Evolutionary conservation across 2,888 invertebrate species (phyloP).

Genomic region (Latrodectus elegans): DNA sequence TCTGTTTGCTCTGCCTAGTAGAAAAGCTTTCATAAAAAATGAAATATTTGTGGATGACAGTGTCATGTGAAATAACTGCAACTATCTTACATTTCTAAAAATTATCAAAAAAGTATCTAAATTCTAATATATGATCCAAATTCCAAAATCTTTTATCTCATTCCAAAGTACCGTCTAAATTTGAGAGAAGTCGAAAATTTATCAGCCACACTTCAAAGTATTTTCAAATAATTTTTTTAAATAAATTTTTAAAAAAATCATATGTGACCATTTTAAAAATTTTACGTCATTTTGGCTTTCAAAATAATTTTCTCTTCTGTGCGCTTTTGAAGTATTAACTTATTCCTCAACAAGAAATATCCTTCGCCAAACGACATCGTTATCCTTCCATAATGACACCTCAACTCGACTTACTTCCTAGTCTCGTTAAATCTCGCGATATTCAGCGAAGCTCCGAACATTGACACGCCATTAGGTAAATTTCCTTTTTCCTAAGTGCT

Average conservation of each 20-base stretch:
- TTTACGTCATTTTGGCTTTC: constrained; percentile 48
- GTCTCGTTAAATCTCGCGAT: constrained; percentile 67
- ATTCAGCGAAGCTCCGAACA: constrained; percentile 57
- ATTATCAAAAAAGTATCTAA: no score
- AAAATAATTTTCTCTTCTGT: constrained; percentile 51
- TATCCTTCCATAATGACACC: constrained; percentile 65
- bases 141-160: no score
- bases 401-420: constrained; percentile 66
- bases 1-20: no score
- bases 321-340: constrained; percentile 49
- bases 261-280: constrained; percentile 14
- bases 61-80: no score
- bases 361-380: constrained; percentile 61
- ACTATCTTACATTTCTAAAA: no score
- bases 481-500: constrained; percentile 66
- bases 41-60: no score
- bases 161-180: no score
- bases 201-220: no score
- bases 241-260: background rate
- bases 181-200: no score
- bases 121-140: no score
- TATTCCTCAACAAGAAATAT: constrained; percentile 58
- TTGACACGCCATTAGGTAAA: constrained; percentile 68
- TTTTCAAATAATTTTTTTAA: no score
- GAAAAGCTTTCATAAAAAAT: no score